Percentiles rank a stretch among this genome's conserved stretches.
Evolutionary conservation across 2,113 vertebrate genomes (phyloP).

Genomic region (Alouatta palliata): DNA sequence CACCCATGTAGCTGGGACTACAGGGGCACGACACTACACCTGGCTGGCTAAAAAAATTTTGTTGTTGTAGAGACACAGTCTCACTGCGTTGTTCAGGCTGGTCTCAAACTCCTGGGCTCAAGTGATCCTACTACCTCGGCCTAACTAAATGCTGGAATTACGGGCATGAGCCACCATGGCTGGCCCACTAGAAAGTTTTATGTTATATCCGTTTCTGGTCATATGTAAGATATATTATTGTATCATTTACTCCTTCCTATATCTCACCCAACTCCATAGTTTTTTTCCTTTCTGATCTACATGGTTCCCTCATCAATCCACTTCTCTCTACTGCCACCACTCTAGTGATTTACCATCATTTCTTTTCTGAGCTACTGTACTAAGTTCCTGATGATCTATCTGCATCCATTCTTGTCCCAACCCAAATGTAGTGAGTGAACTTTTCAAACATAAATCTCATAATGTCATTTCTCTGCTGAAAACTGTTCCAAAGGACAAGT

Average conservation of each 20-base stretch:
- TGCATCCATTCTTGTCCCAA: neutral
- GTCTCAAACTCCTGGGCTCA: too few relatives aligned
- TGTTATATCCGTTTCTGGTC: neutral
- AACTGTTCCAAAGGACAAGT: conserved; percentile 14
- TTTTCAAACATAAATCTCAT: conserved; percentile 22
- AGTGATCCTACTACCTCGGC: too few relatives aligned
- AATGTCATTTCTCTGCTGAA: conserved; percentile 31
- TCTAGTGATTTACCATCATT: neutral
- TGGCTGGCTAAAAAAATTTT: too few relatives aligned
- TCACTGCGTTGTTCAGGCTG: too few relatives aligned
- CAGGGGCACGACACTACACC: too few relatives aligned
- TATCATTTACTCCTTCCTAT: conserved; percentile 15
- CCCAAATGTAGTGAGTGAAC: neutral
- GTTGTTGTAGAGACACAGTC: too few relatives aligned
- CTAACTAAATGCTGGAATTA: too few relatives aligned
- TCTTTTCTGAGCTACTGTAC: neutral
- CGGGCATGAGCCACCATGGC: too few relatives aligned
- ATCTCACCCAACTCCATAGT: neutral
- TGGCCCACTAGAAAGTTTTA: conserved; percentile 1
- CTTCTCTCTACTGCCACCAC: neutral
- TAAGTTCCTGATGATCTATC: conserved; percentile 32
- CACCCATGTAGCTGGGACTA: too few relatives aligned
- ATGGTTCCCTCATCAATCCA: neutral
- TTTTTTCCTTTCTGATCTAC: neutral
- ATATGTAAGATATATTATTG: neutral